These are phyloP conservation scores for Serilophus lunatus DNA, from an alignment of 2,113 vertebrate genomes.

Conservation along the genomic window DNA sequence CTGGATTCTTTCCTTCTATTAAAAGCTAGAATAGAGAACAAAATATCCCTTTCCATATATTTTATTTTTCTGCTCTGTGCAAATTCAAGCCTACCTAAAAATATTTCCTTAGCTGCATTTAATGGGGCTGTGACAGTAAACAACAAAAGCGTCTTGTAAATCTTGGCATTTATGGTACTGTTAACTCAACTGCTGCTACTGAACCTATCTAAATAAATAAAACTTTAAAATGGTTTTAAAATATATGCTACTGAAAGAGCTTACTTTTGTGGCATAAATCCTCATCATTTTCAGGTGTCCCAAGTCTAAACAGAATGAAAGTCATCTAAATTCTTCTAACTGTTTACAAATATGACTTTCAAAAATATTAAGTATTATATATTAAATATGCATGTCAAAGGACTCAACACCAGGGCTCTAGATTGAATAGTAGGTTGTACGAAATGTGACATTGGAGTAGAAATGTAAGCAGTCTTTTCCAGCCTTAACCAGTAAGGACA, in stretches of 20 bases:
- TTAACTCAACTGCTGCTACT: neutral
- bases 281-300: neutral
- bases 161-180: neutral
- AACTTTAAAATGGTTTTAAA: neutral
- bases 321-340: neutral
- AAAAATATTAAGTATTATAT: neutral
- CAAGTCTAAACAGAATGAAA: neutral
- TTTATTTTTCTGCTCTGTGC: neutral
- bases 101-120: neutral
- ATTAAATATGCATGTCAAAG: neutral
- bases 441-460: neutral
- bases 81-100: neutral
- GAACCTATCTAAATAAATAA: neutral
- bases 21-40: neutral
- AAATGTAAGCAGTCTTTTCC: neutral
- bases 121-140: neutral
- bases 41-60: neutral
- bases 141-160: neutral
- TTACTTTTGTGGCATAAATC: neutral
- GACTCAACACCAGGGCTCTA: neutral
- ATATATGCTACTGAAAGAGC: neutral
- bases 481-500: neutral
- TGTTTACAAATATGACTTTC: neutral
- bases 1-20: neutral
- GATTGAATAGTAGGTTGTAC: neutral